Base-by-base conservation (phyloP, 2,113 vertebrate genomes). In the Sceloporus undulatus region DNA sequence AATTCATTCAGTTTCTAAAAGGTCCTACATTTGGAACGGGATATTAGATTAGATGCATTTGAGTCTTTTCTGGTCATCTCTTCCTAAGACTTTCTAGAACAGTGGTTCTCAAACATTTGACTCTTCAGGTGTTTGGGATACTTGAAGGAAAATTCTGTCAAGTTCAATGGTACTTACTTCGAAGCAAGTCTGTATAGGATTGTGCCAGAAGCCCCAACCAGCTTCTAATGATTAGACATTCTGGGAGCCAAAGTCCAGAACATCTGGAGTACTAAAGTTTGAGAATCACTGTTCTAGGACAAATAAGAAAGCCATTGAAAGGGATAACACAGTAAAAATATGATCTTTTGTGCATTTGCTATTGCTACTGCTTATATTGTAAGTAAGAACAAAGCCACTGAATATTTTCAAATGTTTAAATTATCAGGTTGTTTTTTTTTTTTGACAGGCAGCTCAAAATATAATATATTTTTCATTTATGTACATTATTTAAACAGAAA, bases 261-360 rank as follows among this genome's bases (percentile, higher is more conserved):
- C 7, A 7, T 48, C 48, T 48, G 48, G 48, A 48, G 48, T 48
- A 48, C 48, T 7, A 48, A 48, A 48, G 48, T 48, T 48, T 48
- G 48, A 48, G 48, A 48, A 48, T 7, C 48, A 48, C 48, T 48
- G 48, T 48, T 4, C 48, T 48, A 48, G 48, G 48, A 5, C 13
- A 68, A 78, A 79, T 18, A 70, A 21, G 42, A 2, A 84, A 82
- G 40, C 4, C 27, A 0, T 5, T 84, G 1, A 11, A 38, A 5
- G 84, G 4, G 81, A 85, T 19, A 93, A 89, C 79, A 13, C 25
- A 83, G 81, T 73, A 0, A 79, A 52, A n/a, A 81, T 48, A 48
- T 48, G 48, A 48, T 48, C 5, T 48, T 48, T 48, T 48, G 48
- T 3, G 1, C 59, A 38, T 74, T 25, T 59, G 25, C 38, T 48